phyloP scores from a whole-genome alignment of 2,113 vertebrate species.

The Prionailurus viverrinus region DNA sequence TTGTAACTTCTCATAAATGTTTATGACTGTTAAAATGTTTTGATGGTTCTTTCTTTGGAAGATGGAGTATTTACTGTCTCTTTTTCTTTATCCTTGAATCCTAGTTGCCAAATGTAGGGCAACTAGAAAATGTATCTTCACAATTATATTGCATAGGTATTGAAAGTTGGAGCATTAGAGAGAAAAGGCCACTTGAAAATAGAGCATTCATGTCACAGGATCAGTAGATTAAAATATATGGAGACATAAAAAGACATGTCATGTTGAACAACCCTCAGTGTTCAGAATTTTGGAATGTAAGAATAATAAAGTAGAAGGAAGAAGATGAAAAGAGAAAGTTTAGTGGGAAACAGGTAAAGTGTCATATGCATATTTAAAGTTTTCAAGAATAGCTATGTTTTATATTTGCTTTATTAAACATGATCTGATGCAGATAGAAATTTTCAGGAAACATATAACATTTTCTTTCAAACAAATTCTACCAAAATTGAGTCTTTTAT shows the following conservation, averaged over 20 bases:
- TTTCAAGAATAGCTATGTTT: background rate
- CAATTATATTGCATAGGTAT: background rate
- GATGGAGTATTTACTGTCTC: background rate
- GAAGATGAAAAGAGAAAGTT: background rate
- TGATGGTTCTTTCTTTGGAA: background rate
- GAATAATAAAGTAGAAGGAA: background rate
- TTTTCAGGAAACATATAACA: slow-evolving; percentile 2
- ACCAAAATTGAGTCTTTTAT: background rate
- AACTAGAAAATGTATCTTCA: background rate
- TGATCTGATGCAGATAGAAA: background rate
- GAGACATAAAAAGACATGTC: background rate
- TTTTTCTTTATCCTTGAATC: background rate
- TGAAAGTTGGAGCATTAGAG: background rate
- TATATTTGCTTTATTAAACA: slow-evolving; percentile 1
- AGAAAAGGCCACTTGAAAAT: background rate
- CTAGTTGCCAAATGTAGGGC: background rate
- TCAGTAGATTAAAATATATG: background rate
- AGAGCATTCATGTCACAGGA: background rate
- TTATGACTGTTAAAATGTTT: background rate
- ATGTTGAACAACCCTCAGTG: background rate
- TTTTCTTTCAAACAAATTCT: background rate
- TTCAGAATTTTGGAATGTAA: background rate
- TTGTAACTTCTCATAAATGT: background rate
- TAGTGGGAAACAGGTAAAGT: background rate
- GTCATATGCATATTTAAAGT: background rate